Evolutionary conservation across 1,140 invertebrate species (phyloP).

Genomic region (Venturia canescens): DNA sequence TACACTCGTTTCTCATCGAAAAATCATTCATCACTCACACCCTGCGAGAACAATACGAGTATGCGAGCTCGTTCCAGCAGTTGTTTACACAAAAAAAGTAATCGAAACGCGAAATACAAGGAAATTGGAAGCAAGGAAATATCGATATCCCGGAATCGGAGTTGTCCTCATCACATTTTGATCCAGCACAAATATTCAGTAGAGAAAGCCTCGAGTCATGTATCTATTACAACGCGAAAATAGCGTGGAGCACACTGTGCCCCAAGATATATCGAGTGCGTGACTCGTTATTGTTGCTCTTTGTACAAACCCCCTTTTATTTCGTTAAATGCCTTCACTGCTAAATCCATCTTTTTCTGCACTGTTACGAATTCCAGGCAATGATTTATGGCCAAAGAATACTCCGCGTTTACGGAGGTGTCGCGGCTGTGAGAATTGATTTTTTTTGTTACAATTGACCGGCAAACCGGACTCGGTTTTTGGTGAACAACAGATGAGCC

Average conservation of each 20-base stretch:
- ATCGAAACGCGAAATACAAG: background rate
- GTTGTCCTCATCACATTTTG: background rate
- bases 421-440: no score
- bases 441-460: no score
- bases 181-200: background rate
- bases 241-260: background rate
- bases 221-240: background rate
- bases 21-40: background rate
- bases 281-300: background rate
- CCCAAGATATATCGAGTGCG: background rate
- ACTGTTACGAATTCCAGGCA: background rate
- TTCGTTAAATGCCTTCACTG: background rate
- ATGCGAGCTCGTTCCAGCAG: background rate
- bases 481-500: no score
- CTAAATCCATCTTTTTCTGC: background rate
- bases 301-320: background rate
- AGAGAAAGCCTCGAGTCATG: background rate
- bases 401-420: no score
- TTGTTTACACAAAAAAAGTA: background rate
- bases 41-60: background rate
- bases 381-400: no score
- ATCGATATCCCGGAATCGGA: background rate
- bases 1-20: background rate
- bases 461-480: no score
- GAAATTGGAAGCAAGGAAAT: background rate